Conservation (phyloP, 2,113 vertebrate species). For the Sphyrna mokarran region DNA sequence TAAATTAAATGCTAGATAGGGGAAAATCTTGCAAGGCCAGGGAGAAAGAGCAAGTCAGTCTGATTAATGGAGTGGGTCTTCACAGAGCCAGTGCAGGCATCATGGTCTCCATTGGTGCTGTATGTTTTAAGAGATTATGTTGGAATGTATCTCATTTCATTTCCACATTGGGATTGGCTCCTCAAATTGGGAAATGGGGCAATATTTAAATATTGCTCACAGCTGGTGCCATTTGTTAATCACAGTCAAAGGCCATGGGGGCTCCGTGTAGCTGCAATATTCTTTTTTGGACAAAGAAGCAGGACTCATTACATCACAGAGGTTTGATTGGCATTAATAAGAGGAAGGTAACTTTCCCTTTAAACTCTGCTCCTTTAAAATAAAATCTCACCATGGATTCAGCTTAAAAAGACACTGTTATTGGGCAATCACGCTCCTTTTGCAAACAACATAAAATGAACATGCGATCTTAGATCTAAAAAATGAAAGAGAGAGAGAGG, state of each 20-base stretch:
- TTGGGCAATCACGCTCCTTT: neutral
- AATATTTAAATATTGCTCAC: neutral
- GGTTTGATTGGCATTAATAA: neutral
- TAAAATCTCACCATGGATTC: neutral
- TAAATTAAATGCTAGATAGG: neutral
- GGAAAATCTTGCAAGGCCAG: neutral
- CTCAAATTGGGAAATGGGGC: neutral
- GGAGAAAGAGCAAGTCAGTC: neutral
- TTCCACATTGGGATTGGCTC: neutral
- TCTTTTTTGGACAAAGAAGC: neutral
- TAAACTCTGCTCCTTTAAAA: neutral
- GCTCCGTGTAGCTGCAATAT: neutral
- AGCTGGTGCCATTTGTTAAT: neutral
- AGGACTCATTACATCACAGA: neutral
- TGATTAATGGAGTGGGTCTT: neutral
- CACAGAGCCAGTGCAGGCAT: neutral
- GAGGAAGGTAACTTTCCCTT: neutral
- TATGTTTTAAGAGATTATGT: neutral
- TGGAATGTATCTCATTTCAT: neutral
- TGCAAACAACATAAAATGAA: neutral
- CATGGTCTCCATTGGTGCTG: neutral
- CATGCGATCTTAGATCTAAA: neutral
- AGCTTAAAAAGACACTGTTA: neutral
- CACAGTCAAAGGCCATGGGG: neutral
- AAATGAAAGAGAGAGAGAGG: neutral